A percentile compares a stretch with the other conserved stretches of the same genome.
These are phyloP conservation scores for Amiota mariae DNA, from an alignment of 2,888 invertebrate species.

Conservation along the genomic window DNA sequence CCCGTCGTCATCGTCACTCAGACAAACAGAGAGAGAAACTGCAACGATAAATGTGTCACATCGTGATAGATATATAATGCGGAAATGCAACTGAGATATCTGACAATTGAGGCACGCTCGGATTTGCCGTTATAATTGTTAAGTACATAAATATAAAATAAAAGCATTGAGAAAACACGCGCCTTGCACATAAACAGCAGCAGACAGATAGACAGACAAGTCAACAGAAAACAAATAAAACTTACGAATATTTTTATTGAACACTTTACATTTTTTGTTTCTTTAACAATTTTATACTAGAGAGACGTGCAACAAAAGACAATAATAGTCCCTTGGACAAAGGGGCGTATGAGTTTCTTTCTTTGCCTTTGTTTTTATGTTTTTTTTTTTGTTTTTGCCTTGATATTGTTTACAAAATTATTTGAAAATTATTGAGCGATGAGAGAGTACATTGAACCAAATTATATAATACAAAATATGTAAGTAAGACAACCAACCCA, in stretches of 20 bases:
- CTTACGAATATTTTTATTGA: neutral
- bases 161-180: neutral
- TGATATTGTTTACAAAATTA: no score
- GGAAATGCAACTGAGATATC: conserved; percentile 17
- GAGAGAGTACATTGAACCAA: conserved; percentile 24
- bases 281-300: no score
- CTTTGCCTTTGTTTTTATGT: neutral
- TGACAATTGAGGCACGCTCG: conserved; percentile 6
- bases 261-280: no score
- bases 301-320: neutral
- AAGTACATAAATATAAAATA: neutral
- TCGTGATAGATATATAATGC: conserved; percentile 18
- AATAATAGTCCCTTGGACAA: neutral
- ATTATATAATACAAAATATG: conserved; percentile 17
- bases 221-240: neutral
- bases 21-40: no score
- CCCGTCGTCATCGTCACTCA: neutral
- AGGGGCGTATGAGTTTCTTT: conserved; percentile 17
- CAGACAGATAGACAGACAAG: neutral
- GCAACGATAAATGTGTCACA: conserved; percentile 1
- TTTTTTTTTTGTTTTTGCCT: neutral
- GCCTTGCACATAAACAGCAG: neutral
- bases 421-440: neutral
- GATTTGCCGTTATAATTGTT: conserved; percentile 23
- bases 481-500: neutral